These are phyloP conservation scores for Amphimedon queenslandica DNA, from an alignment of 37 sponge, comb jelly and placozoan species.

Conservation along the genomic window DNA sequence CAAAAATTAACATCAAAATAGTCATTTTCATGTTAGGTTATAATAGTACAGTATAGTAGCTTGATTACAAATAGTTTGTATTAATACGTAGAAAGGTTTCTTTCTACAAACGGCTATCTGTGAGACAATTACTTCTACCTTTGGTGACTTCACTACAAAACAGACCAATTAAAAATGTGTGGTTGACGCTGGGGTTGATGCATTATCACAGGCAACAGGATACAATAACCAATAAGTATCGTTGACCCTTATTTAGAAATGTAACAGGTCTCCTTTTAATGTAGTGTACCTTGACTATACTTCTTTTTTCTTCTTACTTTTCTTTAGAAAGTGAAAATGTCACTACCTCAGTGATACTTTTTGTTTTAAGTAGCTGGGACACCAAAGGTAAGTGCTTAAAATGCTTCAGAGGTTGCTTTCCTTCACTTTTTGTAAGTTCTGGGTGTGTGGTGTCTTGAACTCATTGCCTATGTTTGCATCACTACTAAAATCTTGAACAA, in stretches of 20 bases:
- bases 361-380: not conserved
- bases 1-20: no score
- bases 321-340: not conserved
- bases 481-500: no score
- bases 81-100: slow-evolving; percentile 11
- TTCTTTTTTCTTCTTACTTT: slow-evolving; percentile 6
- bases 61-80: slow-evolving; percentile 4
- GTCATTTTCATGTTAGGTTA: no score
- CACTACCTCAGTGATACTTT: not conserved
- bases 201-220: slow-evolving; percentile 15
- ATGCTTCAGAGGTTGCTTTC: not conserved
- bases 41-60: no score
- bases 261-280: slow-evolving; percentile 1
- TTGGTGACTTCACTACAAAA: slow-evolving; percentile 8
- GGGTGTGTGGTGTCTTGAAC: not conserved
- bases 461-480: not conserved
- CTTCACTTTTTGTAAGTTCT: not conserved
- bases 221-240: not conserved
- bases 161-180: slow-evolving; percentile 6
- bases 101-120: not conserved
- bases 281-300: not conserved
- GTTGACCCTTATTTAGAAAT: not conserved
- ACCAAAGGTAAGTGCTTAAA: slow-evolving; percentile 8
- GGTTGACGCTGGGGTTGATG: slow-evolving; percentile 15
- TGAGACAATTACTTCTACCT: slow-evolving; percentile 6